Conservation (phyloP, 2,113 vertebrate genomes). For the Gobiocypris rarus region DNA sequence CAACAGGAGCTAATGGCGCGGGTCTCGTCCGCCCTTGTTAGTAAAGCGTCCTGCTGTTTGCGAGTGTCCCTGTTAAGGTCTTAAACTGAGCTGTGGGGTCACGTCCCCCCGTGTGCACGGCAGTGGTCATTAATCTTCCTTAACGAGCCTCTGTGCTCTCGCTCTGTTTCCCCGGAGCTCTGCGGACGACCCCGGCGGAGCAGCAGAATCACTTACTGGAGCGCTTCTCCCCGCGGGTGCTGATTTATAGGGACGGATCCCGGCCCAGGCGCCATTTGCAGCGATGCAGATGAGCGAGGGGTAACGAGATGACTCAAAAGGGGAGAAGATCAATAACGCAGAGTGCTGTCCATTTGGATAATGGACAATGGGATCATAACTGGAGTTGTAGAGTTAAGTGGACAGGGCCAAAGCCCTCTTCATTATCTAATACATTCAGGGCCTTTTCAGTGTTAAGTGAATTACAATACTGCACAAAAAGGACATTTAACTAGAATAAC, state of each 20-base stretch:
- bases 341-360: slow-evolving; percentile 92
- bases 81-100: not conserved
- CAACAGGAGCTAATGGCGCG: not conserved
- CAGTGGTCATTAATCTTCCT: slow-evolving; percentile 40
- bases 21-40: slow-evolving; percentile 31
- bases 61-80: slow-evolving; percentile 7
- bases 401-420: slow-evolving; percentile 82
- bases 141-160: slow-evolving; percentile 21
- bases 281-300: slow-evolving; percentile 73
- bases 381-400: slow-evolving; percentile 80
- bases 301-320: slow-evolving; percentile 80
- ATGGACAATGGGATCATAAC: slow-evolving; percentile 86
- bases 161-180: not conserved
- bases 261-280: slow-evolving; percentile 70
- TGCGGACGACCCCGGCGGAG: not conserved
- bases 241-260: slow-evolving; percentile 76
- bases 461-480: slow-evolving; percentile 64
- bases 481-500: slow-evolving; percentile 41
- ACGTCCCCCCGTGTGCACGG: not conserved
- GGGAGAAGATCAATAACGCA: slow-evolving; percentile 85
- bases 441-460: slow-evolving; percentile 72
- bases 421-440: slow-evolving; percentile 77
- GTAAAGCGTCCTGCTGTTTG: slow-evolving; percentile 9
- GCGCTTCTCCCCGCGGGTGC: slow-evolving; percentile 58
- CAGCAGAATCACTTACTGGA: slow-evolving; percentile 69